A percentile compares a stretch with the other conserved stretches of the same genome.
These are phyloP conservation scores for Microplitis deprimator DNA, from an alignment of 2,888 invertebrate species.

Conservation along the genomic window DNA sequence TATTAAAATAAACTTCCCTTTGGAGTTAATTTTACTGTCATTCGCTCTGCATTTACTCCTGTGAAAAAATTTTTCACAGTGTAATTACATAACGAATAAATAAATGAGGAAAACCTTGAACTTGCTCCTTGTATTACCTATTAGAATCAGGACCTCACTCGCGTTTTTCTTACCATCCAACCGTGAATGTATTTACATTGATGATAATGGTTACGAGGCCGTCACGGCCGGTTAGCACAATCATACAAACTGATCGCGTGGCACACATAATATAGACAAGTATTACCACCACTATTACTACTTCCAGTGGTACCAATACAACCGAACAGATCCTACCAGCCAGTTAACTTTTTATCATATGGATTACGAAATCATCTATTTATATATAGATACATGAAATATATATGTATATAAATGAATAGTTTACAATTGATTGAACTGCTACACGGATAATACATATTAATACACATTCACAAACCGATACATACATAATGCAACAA, in stretches of 20 bases:
- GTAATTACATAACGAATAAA: neutral
- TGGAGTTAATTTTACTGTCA: too few species aligned
- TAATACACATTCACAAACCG: neutral
- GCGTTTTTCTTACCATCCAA: constrained; percentile 15
- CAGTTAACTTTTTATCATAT: neutral
- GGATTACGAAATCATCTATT: constrained; percentile 34
- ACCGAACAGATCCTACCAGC: neutral
- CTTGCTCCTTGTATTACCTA: constrained; percentile 21
- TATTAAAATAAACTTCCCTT: too few species aligned
- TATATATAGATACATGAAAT: constrained; percentile 12
- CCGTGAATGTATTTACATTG: constrained; percentile 27
- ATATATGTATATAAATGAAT: neutral
- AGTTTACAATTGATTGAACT: neutral
- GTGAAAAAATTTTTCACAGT: too few species aligned
- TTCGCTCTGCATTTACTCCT: too few species aligned
- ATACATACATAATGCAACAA: neutral
- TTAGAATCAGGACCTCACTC: constrained; percentile 17
- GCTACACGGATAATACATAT: neutral
- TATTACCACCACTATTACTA: neutral
- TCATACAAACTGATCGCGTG: constrained; percentile 14
- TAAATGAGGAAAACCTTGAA: constrained; percentile 30
- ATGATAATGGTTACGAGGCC: constrained; percentile 43
- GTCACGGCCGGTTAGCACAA: constrained; percentile 36
- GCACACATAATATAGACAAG: constrained; percentile 8
- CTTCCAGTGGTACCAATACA: neutral